Evolutionary conservation across 2,888 invertebrate species (phyloP), one percentile per base, ranked within the genome.

Genomic region (Dicyrtomina minuta): DNA sequence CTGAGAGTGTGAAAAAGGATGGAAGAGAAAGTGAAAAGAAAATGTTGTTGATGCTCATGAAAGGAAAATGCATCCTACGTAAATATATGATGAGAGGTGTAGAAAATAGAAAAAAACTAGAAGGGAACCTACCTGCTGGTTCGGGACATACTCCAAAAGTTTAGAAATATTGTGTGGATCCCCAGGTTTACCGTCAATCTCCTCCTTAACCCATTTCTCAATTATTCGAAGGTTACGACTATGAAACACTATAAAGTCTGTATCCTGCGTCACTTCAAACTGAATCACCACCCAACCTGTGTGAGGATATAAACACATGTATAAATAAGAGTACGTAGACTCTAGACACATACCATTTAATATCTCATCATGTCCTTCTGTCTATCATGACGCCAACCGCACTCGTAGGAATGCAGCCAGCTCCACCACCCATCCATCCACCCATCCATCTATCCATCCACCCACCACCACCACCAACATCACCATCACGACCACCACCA

Each of bases 201-300:
- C 83, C 79, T 86, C 86, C 80, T 85, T 85, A 75, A 87, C 84
- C 83, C 86, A 88, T 80, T 91, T 89, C 81, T 93, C 93, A 0
- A 89, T 90, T 76, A 93, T 90, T 79, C 91, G 91, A 83, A 93
- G 86, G 80, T 93, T 92, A 80, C 92, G 88, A 75, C 90, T 89
- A 82, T 93, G 92, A 78, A 93, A 86, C 72, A 93, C 91, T 79
- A 92, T 88, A 82, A 90, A 92, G 79, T 87, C 86, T 39, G 92
- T 91, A 81, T 91, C 91, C 79, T 90, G 87, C 79, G 90, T 91
- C 72, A 92, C 89, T 79, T 88, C 88, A 82, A 93, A 89, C 82
- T 92, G 92, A 82, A 93, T 93, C 70, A 90, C 90, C 44, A 92
- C 90, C 87, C 91, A 90, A 79, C 92, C 90, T 92, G 33, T 33